phyloP scores from a whole-genome alignment of 2,888 invertebrate species.

The Chaetogeoica ovagalla region DNA sequence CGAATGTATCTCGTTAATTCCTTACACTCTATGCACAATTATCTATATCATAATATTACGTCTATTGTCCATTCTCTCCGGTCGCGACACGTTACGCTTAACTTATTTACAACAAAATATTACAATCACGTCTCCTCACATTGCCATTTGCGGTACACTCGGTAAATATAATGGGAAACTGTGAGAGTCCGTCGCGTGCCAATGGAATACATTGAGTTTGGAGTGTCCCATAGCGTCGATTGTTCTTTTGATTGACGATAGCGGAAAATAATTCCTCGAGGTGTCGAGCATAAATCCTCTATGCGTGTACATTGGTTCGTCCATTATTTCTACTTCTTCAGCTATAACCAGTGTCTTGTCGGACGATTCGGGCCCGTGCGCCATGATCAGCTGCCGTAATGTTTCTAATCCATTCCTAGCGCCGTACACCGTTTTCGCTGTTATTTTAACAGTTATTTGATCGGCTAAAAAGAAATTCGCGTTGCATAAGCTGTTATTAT shows the following conservation, averaged over 20 bases:
- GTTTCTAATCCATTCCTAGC: constrained; percentile 78
- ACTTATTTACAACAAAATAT: background rate
- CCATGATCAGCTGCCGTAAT: constrained; percentile 66
- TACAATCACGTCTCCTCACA: constrained; percentile 62
- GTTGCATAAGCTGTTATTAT: too few species aligned
- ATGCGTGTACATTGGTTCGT: constrained; percentile 79
- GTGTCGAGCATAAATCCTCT: constrained; percentile 88
- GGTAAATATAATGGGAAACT: constrained; percentile 84
- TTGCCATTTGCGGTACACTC: constrained; percentile 74
- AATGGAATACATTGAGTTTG: constrained; percentile 91
- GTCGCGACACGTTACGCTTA: too few species aligned
- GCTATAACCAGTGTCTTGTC: constrained; percentile 63
- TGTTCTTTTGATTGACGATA: constrained; percentile 70
- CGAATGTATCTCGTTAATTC: too few species aligned
- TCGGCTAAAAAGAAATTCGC: constrained; percentile 59
- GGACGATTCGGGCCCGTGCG: constrained; percentile 25
- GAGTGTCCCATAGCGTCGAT: constrained; percentile 84
- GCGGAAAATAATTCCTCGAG: constrained; percentile 81
- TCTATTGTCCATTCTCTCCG: too few species aligned
- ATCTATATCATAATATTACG: too few species aligned
- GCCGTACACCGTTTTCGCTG: constrained; percentile 57
- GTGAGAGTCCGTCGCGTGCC: constrained; percentile 89
- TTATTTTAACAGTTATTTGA: constrained; percentile 59
- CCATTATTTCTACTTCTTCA: constrained; percentile 63
- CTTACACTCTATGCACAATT: too few species aligned